Base-by-base conservation (phyloP, 1,140 invertebrate genomes). In the Aphelenchoides besseyi region DNA sequence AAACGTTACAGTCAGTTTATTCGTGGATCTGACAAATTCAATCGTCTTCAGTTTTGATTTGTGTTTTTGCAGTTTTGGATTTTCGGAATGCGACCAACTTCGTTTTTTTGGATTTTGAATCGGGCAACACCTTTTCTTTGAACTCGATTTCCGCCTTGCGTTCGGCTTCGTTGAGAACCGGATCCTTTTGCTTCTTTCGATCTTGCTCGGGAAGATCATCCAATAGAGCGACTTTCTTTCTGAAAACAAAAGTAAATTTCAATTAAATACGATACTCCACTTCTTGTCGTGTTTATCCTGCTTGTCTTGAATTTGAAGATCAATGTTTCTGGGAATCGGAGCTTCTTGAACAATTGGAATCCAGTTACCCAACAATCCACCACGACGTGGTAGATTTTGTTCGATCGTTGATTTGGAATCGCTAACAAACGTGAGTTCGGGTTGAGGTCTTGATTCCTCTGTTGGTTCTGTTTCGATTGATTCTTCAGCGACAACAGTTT, bases 101-200 rank as follows among this genome's bases (percentile, higher is more conserved):
- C 74, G 73, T 75, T 35, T 66, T 59, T 2, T 78, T 78, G 72
- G 73, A 77, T 0, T 76, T 72, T 29, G 73, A 72, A 63, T 62
- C 64, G 37, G 62, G 37, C 64, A 69, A 18, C 37, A 71, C 57
- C 30, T 54, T 68, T 68, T 74, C 54, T 70, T 70, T 16, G 71
- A 70, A 32, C 32, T 54, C 2, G 71, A 32, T 66, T 53, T 66
- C 63, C 1, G 29, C 12, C 1, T 33, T 16, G 16, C 36, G 32
- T 53, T 66, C 63, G n/a, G 30, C 63, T 2, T 36, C 36, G 2
- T 66, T 33, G 30, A 59, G 29, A n/a, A 66, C 12, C 63, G 63
- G 36, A 33, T 59, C 55, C 5, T 18, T 18, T 8, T 5, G 5
- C 26, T 59, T 28, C 12, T 12, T 23, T 8, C 5, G 5, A 28